Evolutionary conservation across 35 echinoderm and acorn worm species (phyloP).

Genomic region (Heliocidaris tuberculata): DNA sequence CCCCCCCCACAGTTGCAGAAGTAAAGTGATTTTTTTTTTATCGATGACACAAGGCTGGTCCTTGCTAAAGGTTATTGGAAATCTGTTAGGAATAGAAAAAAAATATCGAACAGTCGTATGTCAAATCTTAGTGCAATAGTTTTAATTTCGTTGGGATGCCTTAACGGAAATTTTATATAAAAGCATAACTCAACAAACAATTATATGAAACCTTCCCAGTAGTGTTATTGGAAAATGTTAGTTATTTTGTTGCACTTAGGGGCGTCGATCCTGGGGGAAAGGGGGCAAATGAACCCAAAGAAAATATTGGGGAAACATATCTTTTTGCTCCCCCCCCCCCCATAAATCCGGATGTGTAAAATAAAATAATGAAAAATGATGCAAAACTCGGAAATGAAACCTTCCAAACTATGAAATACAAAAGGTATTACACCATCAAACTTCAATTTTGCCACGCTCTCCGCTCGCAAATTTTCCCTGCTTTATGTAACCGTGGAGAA

Average conservation of each 20-base stretch:
- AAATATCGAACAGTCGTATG: not conserved
- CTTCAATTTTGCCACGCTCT: no score
- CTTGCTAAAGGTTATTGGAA: not conserved
- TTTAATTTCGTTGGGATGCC: not conserved
- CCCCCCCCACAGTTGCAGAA: not conserved
- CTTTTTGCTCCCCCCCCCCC: no score
- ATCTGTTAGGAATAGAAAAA: not conserved
- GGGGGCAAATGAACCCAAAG: no score
- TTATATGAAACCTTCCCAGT: not conserved
- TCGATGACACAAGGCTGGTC: not conserved
- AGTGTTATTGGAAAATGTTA: not conserved
- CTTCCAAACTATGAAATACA: no score
- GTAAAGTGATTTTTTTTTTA: not conserved
- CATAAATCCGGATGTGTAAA: no score
- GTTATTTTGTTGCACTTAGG: not conserved
- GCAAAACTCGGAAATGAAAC: no score
- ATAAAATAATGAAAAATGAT: no score
- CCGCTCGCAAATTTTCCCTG: no score
- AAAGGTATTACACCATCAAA: no score
- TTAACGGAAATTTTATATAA: not conserved
- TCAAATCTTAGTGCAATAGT: not conserved
- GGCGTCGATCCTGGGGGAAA: no score
- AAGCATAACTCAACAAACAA: not conserved
- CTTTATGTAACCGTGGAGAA: no score
- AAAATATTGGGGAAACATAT: no score